Conservation (phyloP, 2,888 invertebrate genomes). For the Stenodema calcarata region DNA sequence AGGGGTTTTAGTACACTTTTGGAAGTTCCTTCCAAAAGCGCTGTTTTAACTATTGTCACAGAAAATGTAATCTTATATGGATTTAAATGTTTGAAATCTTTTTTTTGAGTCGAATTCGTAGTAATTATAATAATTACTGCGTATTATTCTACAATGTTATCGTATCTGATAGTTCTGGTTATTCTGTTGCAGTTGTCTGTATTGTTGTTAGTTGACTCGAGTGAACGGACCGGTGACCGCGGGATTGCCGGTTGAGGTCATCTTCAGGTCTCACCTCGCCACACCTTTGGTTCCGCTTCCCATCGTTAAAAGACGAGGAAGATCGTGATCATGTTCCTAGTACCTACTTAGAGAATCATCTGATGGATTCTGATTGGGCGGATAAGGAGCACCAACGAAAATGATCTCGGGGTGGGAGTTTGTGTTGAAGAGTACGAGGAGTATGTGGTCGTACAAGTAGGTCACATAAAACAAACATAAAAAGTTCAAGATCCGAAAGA, state of each 20-base stretch:
- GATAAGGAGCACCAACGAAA: not conserved
- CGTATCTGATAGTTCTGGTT: too few species aligned
- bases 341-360: not conserved
- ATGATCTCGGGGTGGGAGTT: not conserved
- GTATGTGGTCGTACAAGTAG: not conserved
- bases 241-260: not conserved
- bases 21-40: too few species aligned
- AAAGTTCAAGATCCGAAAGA: too few species aligned
- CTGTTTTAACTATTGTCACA: too few species aligned
- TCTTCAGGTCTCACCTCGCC: not conserved
- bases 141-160: too few species aligned
- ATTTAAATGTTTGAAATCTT: too few species aligned
- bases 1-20: too few species aligned
- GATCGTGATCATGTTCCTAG: not conserved
- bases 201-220: too few species aligned
- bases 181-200: too few species aligned
- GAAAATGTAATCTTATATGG: too few species aligned
- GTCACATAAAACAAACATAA: not conserved
- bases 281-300: not conserved
- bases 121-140: too few species aligned
- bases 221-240: not conserved
- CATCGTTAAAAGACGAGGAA: not conserved
- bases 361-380: not conserved
- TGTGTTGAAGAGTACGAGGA: not conserved
- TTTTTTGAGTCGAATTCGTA: too few species aligned